A percentile compares a stretch with the other conserved stretches of the same genome.
These are phyloP conservation scores for Phalacrocorax pelagicus DNA, from an alignment of 2,113 vertebrate species.

Conservation along the genomic window DNA sequence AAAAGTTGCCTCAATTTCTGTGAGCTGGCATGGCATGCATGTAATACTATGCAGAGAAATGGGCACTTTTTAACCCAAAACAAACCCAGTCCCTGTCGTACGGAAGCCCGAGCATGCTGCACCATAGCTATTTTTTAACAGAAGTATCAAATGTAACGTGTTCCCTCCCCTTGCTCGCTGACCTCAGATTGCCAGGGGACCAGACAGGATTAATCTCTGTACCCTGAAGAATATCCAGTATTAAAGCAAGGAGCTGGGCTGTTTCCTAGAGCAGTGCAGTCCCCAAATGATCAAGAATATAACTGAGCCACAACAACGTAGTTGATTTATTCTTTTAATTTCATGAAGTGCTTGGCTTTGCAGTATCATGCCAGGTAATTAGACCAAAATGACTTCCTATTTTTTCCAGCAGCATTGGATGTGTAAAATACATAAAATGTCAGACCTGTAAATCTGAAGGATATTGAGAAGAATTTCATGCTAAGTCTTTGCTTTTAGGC, in stretches of 20 bases:
- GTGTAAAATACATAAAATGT: neutral
- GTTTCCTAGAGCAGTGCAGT: neutral
- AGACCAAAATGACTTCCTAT: neutral
- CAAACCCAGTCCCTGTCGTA: neutral
- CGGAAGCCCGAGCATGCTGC: neutral
- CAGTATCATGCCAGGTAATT: neutral
- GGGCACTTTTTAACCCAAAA: neutral
- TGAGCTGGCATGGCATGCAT: neutral
- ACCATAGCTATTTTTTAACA: conserved; percentile 46
- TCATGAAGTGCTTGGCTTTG: neutral
- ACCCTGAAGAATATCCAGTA: conserved; percentile 1
- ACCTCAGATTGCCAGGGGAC: neutral
- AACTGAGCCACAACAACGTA: neutral
- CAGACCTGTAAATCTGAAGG: neutral
- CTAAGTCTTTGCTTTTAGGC: neutral
- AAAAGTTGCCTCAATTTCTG: conserved; percentile 10
- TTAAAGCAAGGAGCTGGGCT: neutral
- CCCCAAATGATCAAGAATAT: neutral
- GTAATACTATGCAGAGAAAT: neutral
- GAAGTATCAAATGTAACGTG: conserved; percentile 29
- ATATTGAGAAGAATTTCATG: neutral
- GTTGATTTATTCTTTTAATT: conserved; percentile 24
- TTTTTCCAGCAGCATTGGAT: neutral
- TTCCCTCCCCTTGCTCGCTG: neutral
- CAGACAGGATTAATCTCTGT: neutral